Base-by-base conservation (phyloP, 2,888 invertebrate species). In the Harpalus rubripes region DNA sequence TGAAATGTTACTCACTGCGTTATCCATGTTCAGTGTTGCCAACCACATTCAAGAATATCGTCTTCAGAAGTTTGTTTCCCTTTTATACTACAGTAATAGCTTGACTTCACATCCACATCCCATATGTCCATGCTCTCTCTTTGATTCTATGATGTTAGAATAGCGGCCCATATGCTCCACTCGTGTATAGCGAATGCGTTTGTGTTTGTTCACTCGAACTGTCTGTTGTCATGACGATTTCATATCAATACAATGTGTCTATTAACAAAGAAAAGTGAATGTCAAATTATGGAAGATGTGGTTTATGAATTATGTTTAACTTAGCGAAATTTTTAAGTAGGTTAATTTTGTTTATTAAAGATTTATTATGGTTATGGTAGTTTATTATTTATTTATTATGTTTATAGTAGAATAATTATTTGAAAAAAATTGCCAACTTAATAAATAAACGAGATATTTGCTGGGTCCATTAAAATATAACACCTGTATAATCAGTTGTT, bases 71-170 rank as follows among this genome's bases (percentile, higher is more conserved):
- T 8, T 10, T 18, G 44, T 65, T 68, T 84, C 61, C 78, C 65
- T 84, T 84, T 78, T 84, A 84, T 84, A 84, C 74, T 56, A 83
- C 22, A 41, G 15, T 12, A 16, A 18, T 80, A 16, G 72, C 6
- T 44, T 22, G 59, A 59, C n/a, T 72, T 32, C 32, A 76, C 63
- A 22, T n/a, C n/a, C n/a, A 61, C n/a, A 3, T 63, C 78, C 84
- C 84, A 84, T 84, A 84, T 84, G 84, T 84, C 39, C 39, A 32
- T 32, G 76, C 78, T 84, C 84, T 84, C 84, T 78, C 78, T 52
- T 22, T 15, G 2, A 18, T 18, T 76, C 78, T 52, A 10, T 58
- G 76, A 59, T 16, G 52, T n/a, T 32, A 32, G 32, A 4, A 4
- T 7, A 18, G 41, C 78, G 84, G 78, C 78, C 84, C 84, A 84